phyloP scores from a whole-genome alignment of 2,888 invertebrate genomes.

The Antitype chi region DNA sequence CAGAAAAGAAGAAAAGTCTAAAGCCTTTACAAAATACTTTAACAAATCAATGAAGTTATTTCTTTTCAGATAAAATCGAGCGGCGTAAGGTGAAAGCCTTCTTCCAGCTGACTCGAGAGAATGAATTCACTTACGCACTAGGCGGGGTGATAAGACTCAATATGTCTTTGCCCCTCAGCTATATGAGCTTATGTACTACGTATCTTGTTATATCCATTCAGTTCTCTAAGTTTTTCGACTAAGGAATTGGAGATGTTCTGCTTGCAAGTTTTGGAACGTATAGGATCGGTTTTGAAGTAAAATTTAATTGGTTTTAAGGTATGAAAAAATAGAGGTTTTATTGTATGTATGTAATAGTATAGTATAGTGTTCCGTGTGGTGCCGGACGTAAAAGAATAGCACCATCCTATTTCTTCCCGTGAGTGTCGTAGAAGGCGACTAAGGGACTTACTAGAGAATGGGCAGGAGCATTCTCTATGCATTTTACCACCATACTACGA shows the following conservation, averaged over 20 bases:
- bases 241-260: slow-evolving; percentile 28
- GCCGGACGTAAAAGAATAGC: too few relatives aligned
- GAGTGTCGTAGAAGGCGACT: too few relatives aligned
- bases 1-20: slow-evolving; percentile 15
- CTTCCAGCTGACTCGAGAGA: slow-evolving; percentile 80
- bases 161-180: slow-evolving; percentile 85
- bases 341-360: not conserved
- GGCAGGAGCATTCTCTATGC: too few relatives aligned
- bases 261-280: not conserved
- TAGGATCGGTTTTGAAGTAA: not conserved
- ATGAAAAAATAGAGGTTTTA: not conserved
- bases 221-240: slow-evolving; percentile 85
- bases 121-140: slow-evolving; percentile 81
- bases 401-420: too few relatives aligned
- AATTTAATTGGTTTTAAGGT: not conserved
- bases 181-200: slow-evolving; percentile 82
- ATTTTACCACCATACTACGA: too few relatives aligned
- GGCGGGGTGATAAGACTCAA: slow-evolving; percentile 82
- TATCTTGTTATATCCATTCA: slow-evolving; percentile 85
- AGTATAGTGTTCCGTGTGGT: too few relatives aligned
- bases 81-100: slow-evolving; percentile 83
- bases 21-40: slow-evolving; percentile 37
- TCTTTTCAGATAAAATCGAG: slow-evolving; percentile 79
- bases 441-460: too few relatives aligned
- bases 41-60: slow-evolving; percentile 53